Evolutionary conservation across 2,888 invertebrate species (phyloP), one percentile per base, ranked within the genome.

Genomic region (Sycophila texana): DNA sequence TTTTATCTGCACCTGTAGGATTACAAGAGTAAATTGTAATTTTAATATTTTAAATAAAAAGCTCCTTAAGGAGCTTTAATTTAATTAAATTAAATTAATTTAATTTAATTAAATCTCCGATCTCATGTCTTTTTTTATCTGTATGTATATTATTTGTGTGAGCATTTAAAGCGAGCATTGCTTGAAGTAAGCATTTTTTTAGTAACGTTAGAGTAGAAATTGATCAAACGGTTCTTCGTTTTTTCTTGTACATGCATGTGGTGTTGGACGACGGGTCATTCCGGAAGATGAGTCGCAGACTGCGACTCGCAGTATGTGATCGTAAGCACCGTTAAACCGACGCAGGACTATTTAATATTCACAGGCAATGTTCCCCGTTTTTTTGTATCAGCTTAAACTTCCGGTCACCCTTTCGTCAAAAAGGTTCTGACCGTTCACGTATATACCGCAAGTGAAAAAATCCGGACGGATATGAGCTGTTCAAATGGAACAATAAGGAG

Each of bases 351-450:
- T 65, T 77, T 77, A 71, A 49, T 65, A 71, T 77, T 65, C 66
- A 77, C 22, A 30, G 13, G 30, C 14, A 26, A 51, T 20, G 22
- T 30, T 14, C 18, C 14, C 22, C 13, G n/a, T 65, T 66, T 72
- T 39, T 77, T 77, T 66, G 57, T 60, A 51, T n/a, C 51, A 72
- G 58, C n/a, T 57, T 13, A 66, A 72, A 77, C 47, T 51, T 60
- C 39, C 53, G 72, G 58, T 60, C 66, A 77, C 53, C 53, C 49
- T 71, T 58, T 16, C 39, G 30, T 39, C n/a, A 22, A 18, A 20
- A 53, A 51, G 22, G 30, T 47, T 57, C 68, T 26, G 12, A 39
- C 39, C 55, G 53, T 26, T 30, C 14, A 20, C 3, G 2, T 18
- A 26, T 18, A 26, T 4, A 39, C 10, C 39, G n/a, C 26, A 47